phyloP scores from a whole-genome alignment of 1,140 invertebrate genomes.

The Pomphorhynchus laevis region DNA sequence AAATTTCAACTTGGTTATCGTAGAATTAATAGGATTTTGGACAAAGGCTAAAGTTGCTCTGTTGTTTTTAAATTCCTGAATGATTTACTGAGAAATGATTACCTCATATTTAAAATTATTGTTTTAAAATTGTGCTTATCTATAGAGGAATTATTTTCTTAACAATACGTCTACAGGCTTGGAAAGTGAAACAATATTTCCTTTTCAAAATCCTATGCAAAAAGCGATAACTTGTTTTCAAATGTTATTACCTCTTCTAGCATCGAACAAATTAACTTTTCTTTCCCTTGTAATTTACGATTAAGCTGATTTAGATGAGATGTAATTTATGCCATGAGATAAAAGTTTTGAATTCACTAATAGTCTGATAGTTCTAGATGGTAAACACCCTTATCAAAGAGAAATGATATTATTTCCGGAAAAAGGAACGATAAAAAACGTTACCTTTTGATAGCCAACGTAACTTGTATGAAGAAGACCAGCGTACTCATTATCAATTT shows the following conservation, averaged over 20 bases:
- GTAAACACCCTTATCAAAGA: too few species aligned
- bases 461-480: not conserved
- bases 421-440: not conserved
- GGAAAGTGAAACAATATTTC: conserved; percentile 2
- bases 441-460: not conserved
- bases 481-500: conserved; percentile 2
- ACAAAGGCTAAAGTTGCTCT: conserved; percentile 2
- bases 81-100: not conserved
- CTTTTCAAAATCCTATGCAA: not conserved
- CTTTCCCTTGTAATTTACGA: conserved; percentile 1
- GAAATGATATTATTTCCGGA: not conserved
- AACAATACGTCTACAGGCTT: not conserved
- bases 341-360: conserved; percentile 1
- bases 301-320: conserved; percentile 1
- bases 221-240: conserved; percentile 1
- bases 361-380: not conserved
- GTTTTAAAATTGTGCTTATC: conserved; percentile 1
- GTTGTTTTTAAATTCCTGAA: not conserved
- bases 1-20: too few species aligned
- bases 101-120: conserved; percentile 3
- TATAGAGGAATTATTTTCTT: conserved; percentile 1
- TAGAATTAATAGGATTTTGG: not conserved
- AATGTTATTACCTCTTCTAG: not conserved
- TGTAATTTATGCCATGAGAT: conserved; percentile 1
- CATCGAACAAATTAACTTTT: not conserved